Evolutionary conservation across 2,113 vertebrate genomes (phyloP), one percentile per base, ranked within the genome.

Genomic region (Sclerurus mexicanus): DNA sequence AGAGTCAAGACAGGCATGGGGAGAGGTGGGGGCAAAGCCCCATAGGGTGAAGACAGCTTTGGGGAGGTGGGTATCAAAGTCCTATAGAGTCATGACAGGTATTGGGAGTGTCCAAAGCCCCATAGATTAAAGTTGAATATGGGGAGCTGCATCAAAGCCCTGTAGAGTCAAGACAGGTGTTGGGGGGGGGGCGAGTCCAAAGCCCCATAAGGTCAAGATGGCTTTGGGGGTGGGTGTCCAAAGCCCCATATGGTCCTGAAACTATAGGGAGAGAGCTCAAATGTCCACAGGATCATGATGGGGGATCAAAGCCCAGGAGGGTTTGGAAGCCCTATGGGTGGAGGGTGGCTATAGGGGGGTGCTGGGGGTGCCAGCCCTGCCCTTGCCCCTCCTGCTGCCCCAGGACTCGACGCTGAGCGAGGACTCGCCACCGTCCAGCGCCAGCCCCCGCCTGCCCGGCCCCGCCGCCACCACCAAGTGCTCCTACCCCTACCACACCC

Each of bases 341-440:
- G 63, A 47, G 35, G 13, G 14, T 14, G 33, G 42, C 28, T 37
- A 4, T 14, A 35, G 56, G n/a, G 50, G 12, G 73, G 14, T 14
- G 16, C 3, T 14, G 47, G 52, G 66, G 9, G 40, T 44, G 13
- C 21, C 80, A 76, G 59, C 20, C 24, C 87, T 44, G 56, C 62
- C n/a, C 55, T 49, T 11, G 1, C 39, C 31, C 58, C 39, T 47
- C 47, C 17, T 2, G 7, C 40, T 22, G 35, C 49, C 35, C 50
- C 95, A 99, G 99, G 99, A 99, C 96, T 99, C 99, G 2, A 98
- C 98, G n/a, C 97, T 99, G 93, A 99, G 99, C 9, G 98, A 99
- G 52, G 99, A 99, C 77, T 99, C 98, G 22, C 98, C 98, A 9
- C 98, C 98, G 0, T 95, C 97, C 68, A 98, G 98, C 67, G 93